Evolutionary conservation across 2,113 vertebrate genomes (phyloP).

Genomic region (Catharus minimus): DNA sequence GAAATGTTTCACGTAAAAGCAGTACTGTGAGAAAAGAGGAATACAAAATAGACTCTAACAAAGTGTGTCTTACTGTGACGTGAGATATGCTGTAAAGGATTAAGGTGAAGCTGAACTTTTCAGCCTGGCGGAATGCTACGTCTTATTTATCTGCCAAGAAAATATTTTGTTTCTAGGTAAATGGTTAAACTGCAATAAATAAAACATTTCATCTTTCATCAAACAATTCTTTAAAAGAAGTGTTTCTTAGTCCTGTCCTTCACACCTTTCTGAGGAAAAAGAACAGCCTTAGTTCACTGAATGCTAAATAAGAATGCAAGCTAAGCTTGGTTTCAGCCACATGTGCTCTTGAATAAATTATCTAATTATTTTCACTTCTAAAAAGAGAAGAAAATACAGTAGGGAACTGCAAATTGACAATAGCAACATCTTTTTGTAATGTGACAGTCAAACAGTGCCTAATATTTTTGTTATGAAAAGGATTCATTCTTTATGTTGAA

Average conservation of each 20-base stretch:
- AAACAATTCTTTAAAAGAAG: slow-evolving; percentile 18
- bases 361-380: not conserved
- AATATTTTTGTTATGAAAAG: not conserved
- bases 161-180: slow-evolving; percentile 61
- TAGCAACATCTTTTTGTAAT: not conserved
- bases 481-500: not conserved
- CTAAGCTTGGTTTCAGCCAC: not conserved
- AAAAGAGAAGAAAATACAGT: not conserved
- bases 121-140: slow-evolving; percentile 34
- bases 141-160: slow-evolving; percentile 60
- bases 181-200: slow-evolving; percentile 59
- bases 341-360: not conserved
- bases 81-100: not conserved
- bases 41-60: not conserved
- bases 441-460: not conserved
- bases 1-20: slow-evolving; percentile 7
- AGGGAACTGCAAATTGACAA: not conserved
- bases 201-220: slow-evolving; percentile 40
- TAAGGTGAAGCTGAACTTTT: slow-evolving; percentile 55
- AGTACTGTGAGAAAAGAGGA: not conserved
- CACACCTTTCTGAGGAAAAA: slow-evolving; percentile 18
- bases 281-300: not conserved
- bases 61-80: slow-evolving; percentile 18
- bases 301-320: not conserved
- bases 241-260: slow-evolving; percentile 8